Evolutionary conservation across 2,113 vertebrate genomes (phyloP).

Genomic region (Talpa occidentalis): DNA sequence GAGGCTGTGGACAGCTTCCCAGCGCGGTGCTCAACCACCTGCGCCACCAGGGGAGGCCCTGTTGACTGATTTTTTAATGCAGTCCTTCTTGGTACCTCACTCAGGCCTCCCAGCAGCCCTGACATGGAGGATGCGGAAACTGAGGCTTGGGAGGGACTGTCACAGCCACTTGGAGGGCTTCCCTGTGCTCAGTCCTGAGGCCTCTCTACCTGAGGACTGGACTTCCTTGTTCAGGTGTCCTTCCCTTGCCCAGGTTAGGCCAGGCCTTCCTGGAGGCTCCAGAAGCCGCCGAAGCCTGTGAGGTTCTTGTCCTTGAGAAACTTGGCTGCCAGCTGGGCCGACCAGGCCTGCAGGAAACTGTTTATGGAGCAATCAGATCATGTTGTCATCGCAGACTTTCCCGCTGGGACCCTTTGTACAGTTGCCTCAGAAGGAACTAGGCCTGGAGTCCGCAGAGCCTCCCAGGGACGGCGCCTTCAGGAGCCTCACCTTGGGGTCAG

Average conservation of each 20-base stretch:
- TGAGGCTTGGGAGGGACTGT: neutral
- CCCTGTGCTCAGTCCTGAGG: neutral
- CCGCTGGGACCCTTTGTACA: neutral
- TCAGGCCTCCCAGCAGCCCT: neutral
- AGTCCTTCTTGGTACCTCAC: neutral
- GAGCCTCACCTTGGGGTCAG: neutral
- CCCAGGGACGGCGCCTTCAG: neutral
- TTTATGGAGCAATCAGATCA: neutral
- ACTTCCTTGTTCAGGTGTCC: neutral
- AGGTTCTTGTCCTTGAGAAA: neutral
- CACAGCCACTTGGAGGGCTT: neutral
- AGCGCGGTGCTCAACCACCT: no score
- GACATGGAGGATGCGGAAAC: neutral
- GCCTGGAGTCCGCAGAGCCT: neutral
- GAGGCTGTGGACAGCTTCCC: no score
- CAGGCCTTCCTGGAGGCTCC: neutral
- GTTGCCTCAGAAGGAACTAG: neutral
- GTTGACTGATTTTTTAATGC: neutral
- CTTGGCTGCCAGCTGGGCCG: neutral
- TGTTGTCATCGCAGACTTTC: neutral
- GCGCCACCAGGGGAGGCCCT: no score
- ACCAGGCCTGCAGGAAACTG: neutral
- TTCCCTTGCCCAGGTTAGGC: neutral
- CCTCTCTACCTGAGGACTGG: neutral
- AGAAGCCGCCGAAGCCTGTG: neutral